A percentile compares a stretch with the other conserved stretches of the same genome.
Conservation (phyloP, 1,140 invertebrate genomes). For the Linepithema humile region DNA sequence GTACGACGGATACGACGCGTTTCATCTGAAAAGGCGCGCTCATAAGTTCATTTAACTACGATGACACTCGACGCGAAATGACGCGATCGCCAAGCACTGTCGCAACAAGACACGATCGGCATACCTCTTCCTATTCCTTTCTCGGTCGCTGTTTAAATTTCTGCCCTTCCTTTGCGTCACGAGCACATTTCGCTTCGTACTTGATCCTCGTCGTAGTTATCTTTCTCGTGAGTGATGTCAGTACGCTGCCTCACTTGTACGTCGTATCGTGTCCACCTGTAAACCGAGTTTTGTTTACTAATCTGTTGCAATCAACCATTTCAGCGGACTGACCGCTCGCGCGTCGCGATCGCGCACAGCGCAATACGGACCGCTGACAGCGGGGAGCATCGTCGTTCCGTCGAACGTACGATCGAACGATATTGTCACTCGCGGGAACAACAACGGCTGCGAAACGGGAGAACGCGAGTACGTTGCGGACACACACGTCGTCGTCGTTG, state of each 20-base stretch:
- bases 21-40: neutral
- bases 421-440: constrained; percentile 40
- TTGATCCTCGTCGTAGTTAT: neutral
- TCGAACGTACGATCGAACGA: constrained; percentile 1
- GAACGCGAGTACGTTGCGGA: constrained; percentile 23
- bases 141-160: constrained; percentile 15
- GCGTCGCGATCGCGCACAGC: constrained; percentile 59
- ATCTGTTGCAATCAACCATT: constrained; percentile 58
- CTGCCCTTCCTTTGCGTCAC: neutral
- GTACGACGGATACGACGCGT: constrained; percentile 15
- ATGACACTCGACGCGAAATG: neutral
- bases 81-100: neutral
- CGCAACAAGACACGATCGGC: constrained; percentile 12
- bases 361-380: neutral
- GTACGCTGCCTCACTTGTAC: constrained; percentile 39
- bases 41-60: neutral
- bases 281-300: constrained; percentile 76
- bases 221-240: neutral
- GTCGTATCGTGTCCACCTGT: constrained; percentile 49
- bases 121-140: neutral
- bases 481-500: constrained; percentile 8
- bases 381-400: constrained; percentile 8
- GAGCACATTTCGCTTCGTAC: neutral
- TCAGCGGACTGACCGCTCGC: constrained; percentile 34
- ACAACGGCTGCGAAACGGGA: neutral